phyloP scores from a whole-genome alignment of 1,140 invertebrate genomes.

The Eubasilissa regina region DNA sequence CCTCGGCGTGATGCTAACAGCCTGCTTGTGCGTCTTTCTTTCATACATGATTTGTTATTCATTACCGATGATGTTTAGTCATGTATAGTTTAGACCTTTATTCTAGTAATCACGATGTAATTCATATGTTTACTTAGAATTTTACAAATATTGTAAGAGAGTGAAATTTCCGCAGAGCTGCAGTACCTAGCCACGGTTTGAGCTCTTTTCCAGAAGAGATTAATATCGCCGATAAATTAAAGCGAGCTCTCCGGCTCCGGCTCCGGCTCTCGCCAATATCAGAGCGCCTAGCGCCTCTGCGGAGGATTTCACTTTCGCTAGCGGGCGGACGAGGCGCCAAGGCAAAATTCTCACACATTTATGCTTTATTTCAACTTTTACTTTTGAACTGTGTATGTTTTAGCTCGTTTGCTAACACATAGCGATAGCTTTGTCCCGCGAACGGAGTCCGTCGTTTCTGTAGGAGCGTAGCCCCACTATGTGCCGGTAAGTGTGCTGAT shows the following conservation, averaged over 20 bases:
- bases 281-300: not conserved
- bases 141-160: not conserved
- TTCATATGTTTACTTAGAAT: not conserved
- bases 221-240: too few species aligned
- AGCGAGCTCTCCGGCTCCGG: too few species aligned
- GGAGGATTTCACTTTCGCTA: slow-evolving; percentile 58
- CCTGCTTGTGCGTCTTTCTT: slow-evolving; percentile 31
- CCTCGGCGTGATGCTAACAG: slow-evolving; percentile 21
- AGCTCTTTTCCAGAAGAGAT: too few species aligned
- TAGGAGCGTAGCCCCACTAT: not conserved
- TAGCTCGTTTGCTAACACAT: slow-evolving; percentile 38
- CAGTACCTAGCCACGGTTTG: not conserved
- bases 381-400: slow-evolving; percentile 51
- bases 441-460: not conserved
- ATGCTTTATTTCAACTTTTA: slow-evolving; percentile 55
- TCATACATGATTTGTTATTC: slow-evolving; percentile 4
- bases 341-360: slow-evolving; percentile 55
- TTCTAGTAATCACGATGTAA: slow-evolving; percentile 1
- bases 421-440: slow-evolving; percentile 23
- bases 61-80: slow-evolving; percentile 4
- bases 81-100: not conserved
- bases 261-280: too few species aligned
- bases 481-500: slow-evolving; percentile 38
- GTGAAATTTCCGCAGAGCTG: slow-evolving; percentile 5
- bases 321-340: slow-evolving; percentile 35